These are phyloP conservation scores for Mus minutoides DNA, from an alignment of 2,797 vertebrate species.

Conservation along the genomic window DNA sequence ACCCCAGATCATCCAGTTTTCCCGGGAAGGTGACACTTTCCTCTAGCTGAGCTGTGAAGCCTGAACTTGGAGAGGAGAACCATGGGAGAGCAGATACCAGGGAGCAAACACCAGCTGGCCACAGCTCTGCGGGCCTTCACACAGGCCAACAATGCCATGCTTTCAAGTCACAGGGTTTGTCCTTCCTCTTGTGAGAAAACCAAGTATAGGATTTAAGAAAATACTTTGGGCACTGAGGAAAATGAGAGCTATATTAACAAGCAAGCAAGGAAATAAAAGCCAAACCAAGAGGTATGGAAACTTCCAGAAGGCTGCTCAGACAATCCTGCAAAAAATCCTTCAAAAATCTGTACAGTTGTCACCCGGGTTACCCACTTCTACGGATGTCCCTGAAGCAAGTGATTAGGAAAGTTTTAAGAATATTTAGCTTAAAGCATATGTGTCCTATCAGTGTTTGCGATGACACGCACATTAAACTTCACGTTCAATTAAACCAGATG, in stretches of 20 bases:
- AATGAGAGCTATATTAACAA: neutral
- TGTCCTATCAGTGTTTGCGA: constrained; percentile 12
- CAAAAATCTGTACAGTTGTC: neutral
- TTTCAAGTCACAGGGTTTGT: neutral
- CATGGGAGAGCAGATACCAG: constrained; percentile 53
- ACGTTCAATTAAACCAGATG: neutral
- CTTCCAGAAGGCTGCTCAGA: constrained; percentile 6
- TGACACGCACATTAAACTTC: neutral
- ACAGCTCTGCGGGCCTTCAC: constrained; percentile 5
- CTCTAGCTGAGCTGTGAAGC: constrained; percentile 60
- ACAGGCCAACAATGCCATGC: neutral
- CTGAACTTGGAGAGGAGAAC: constrained; percentile 63
- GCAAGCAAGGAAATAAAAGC: constrained; percentile 52
- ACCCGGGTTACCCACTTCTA: neutral
- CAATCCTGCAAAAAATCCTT: constrained; percentile 38
- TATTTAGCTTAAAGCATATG: constrained; percentile 53
- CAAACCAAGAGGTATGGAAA: constrained; percentile 1
- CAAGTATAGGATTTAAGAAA: constrained; percentile 20
- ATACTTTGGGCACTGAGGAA: neutral
- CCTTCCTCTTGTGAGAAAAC: constrained; percentile 39
- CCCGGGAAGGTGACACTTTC: constrained; percentile 29
- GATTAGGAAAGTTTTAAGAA: constrained; percentile 9
- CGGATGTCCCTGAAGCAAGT: constrained; percentile 47
- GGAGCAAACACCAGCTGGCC: constrained; percentile 68
- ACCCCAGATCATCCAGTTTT: constrained; percentile 30